Percentiles rank a stretch among this genome's conserved stretches.
phyloP scores from a whole-genome alignment of 2,888 invertebrate species.

The Chirona hameri region DNA sequence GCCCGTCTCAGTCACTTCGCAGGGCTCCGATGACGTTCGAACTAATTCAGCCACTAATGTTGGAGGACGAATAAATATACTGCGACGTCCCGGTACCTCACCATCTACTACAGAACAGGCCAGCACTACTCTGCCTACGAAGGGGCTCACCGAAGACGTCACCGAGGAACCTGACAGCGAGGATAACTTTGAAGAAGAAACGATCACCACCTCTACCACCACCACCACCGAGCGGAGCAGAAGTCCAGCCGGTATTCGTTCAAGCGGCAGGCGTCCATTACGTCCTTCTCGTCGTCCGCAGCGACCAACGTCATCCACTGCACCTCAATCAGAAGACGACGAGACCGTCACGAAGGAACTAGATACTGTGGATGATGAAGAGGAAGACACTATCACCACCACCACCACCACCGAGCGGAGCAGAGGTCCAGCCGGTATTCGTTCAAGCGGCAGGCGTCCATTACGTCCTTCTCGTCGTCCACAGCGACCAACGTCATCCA shows the following conservation, averaged over 20 bases:
- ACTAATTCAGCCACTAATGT: no score
- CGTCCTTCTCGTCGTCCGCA: neutral
- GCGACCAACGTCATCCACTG: neutral
- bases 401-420: neutral
- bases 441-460: neutral
- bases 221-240: neutral
- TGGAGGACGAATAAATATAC: no score
- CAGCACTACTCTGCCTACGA: no score
- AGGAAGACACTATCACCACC: neutral
- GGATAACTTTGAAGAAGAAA: no score
- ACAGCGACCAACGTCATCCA: no score
- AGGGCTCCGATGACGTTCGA: no score
- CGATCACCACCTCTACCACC: neutral
- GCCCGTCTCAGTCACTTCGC: neutral
- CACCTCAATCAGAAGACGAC: neutral
- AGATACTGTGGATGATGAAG: neutral
- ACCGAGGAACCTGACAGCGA: no score
- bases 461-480: neutral
- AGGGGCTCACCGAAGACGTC: no score
- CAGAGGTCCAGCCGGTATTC: neutral
- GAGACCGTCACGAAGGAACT: neutral
- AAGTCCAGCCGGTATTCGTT: neutral
- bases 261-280: neutral
- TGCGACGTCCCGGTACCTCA: no score
- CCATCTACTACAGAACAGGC: no score